Percentiles rank a stretch among this genome's conserved stretches.
Conservation (phyloP, 1,140 invertebrate genomes). For the Plectrocnemia conspersa region DNA sequence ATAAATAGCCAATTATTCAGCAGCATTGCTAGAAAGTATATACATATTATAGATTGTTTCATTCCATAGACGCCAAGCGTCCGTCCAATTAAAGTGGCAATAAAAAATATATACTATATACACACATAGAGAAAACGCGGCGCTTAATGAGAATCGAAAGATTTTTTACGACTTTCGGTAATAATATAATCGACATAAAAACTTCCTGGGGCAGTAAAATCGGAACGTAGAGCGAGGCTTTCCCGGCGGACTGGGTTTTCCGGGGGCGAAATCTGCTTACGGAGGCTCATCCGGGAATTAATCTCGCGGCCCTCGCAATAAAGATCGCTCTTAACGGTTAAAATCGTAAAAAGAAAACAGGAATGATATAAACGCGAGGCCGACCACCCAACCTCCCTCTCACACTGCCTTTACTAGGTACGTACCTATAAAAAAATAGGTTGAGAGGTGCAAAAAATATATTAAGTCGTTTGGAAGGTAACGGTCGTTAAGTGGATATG, state of each 20-base stretch:
- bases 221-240: slow-evolving; percentile 1
- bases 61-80: too few species aligned
- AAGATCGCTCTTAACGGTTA: slow-evolving; percentile 31
- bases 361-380: not conserved
- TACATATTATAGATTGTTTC: too few species aligned
- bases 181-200: slow-evolving; percentile 24
- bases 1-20: too few species aligned
- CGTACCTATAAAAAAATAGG: too few species aligned
- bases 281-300: slow-evolving; percentile 26
- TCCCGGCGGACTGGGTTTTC: slow-evolving; percentile 1
- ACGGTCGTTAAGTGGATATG: not conserved
- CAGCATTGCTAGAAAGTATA: too few species aligned
- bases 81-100: slow-evolving; percentile 9
- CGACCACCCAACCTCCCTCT: not conserved
- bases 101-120: slow-evolving; percentile 5
- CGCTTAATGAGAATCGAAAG: slow-evolving; percentile 20
- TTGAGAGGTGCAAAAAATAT: not conserved
- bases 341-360: slow-evolving; percentile 32
- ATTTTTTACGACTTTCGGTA: slow-evolving; percentile 17
- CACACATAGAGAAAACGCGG: not conserved
- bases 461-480: not conserved
- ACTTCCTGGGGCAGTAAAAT: slow-evolving; percentile 13
- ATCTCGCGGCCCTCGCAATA: slow-evolving; percentile 27
- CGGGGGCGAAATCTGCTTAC: slow-evolving; percentile 8
- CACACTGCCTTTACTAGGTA: too few species aligned